Base-by-base conservation (phyloP, 2,797 vertebrate species). In the Xerus rutilus region DNA sequence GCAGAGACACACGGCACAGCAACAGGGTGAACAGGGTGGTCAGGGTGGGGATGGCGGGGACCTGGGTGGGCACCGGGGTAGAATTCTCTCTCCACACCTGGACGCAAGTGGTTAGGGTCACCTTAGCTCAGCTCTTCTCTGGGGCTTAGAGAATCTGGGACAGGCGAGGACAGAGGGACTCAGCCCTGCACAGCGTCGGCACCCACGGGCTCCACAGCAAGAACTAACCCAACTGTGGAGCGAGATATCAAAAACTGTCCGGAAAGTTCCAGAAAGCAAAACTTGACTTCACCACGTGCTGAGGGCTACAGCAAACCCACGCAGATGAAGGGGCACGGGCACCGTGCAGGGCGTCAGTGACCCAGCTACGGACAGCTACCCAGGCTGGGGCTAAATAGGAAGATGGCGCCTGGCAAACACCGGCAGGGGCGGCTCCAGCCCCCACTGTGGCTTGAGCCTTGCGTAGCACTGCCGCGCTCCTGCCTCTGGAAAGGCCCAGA, bases 1-100 rank as follows among this genome's bases (percentile, higher is more conserved):
- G 18, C 13, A 15, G 0, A 25, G 30, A 25, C 72, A 43, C 3
- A 1, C 11, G 11, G 57, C 8, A 18, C 17, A 20, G 5, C 1
- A 35, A 21, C 54, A 54, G 32, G 1, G 30, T 39, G 39, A 39
- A 39, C 39, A 39, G n/a, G 3, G 10, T 18, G 59, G 49, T 49
- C 39, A 39, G 39, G 39, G 49, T 3, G 17, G 54, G 18, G 54
- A 35, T n/a, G 52, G 47, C 32, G 47, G 73, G 39, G 62, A 74
- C 25, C 13, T 4, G 45, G 11, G 21, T 18, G 9, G 39, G 30
- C 23, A 20, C 0, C 9, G 64, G 25, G 35, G 23, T 8, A 5
- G n/a, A 25, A 85, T 47, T 74, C 11, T 70, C 47, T 84, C 39
- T 23, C 32, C 18, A 78, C 14, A n/a, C 32, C 28, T 14, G 77